phyloP scores from a whole-genome alignment of 2,888 invertebrate species.

The Andricus quercusramuli region DNA sequence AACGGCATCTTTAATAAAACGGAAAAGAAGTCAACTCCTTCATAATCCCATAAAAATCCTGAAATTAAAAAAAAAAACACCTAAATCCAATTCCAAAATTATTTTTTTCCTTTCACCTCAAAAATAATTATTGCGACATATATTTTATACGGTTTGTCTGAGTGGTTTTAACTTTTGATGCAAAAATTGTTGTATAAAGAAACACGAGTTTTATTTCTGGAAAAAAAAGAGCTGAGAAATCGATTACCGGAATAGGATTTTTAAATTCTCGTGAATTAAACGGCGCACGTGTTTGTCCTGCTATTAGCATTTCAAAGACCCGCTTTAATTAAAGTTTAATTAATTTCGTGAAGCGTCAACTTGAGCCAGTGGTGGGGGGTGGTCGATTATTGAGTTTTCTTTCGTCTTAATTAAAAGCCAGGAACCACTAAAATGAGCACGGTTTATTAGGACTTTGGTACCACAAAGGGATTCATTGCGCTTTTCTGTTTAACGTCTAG shows the following conservation, averaged over 20 bases:
- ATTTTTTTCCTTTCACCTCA: no score
- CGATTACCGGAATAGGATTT: conserved; percentile 59
- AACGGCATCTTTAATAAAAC: no score
- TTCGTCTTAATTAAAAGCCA: conserved; percentile 76
- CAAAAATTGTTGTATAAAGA: not conserved
- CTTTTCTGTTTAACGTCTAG: conserved; percentile 46
- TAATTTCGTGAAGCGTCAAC: conserved; percentile 74
- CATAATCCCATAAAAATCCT: no score
- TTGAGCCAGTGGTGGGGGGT: conserved; percentile 54
- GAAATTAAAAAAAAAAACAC: no score
- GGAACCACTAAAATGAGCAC: conserved; percentile 63
- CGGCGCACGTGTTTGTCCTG: conserved; percentile 73
- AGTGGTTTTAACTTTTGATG: not conserved
- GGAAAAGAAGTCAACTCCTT: no score
- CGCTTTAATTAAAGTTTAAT: conserved; percentile 78
- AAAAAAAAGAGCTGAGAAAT: not conserved
- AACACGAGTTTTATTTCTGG: not conserved
- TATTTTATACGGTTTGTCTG: not conserved
- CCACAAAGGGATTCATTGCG: conserved; percentile 58
- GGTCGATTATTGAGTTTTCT: conserved; percentile 75
- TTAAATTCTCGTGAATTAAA: conserved; percentile 64
- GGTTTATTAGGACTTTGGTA: conserved; percentile 62
- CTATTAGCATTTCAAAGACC: conserved; percentile 78
- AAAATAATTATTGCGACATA: not conserved
- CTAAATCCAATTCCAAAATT: no score